A percentile compares a stretch with the other conserved stretches of the same genome.
Conservation (phyloP, 2,113 vertebrate genomes). For the Dinomys branickii region DNA sequence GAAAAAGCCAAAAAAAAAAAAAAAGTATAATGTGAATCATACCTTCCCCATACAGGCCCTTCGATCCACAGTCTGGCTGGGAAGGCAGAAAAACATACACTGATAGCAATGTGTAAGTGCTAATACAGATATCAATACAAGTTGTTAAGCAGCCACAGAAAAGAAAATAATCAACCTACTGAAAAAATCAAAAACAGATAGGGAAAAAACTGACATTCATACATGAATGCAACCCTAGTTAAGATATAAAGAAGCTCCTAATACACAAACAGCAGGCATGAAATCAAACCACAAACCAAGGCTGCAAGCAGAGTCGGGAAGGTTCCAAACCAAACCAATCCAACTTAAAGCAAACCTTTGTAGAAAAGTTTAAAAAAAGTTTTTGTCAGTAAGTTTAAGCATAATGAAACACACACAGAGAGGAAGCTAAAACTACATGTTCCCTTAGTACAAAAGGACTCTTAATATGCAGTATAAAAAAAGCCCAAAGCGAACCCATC, state of each 20-base stretch:
- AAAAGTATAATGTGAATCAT: background rate
- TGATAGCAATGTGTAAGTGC: background rate
- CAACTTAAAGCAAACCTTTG: background rate
- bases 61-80: background rate
- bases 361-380: background rate
- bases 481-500: slow-evolving; percentile 31
- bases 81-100: background rate
- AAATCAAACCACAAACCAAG: slow-evolving; percentile 21
- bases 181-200: slow-evolving; percentile 24
- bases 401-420: background rate
- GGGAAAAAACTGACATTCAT: background rate
- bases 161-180: slow-evolving; percentile 14
- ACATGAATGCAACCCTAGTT: background rate
- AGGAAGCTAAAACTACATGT: background rate
- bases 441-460: background rate
- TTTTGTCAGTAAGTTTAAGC: background rate
- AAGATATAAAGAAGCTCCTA: background rate
- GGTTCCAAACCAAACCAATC: slow-evolving; percentile 34
- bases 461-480: slow-evolving; percentile 2
- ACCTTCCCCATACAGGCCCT: background rate
- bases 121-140: slow-evolving; percentile 52
- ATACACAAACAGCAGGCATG: background rate
- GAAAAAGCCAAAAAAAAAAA: too few relatives aligned
- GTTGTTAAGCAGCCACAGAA: background rate
- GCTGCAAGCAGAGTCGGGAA: background rate